phyloP scores from a whole-genome alignment of 2,113 vertebrate genomes.

The Uria lomvia region DNA sequence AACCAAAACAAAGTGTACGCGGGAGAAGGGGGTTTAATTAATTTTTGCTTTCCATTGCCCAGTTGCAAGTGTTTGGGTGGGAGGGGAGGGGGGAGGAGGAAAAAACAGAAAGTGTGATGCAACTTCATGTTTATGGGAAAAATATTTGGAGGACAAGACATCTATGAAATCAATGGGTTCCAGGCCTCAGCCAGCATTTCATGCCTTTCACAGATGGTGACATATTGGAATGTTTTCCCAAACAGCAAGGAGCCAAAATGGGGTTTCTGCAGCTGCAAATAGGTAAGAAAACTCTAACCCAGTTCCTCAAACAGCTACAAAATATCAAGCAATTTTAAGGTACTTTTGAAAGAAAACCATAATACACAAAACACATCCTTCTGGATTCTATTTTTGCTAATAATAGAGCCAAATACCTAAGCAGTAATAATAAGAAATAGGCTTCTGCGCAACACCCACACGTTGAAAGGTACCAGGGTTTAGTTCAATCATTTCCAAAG shows the following conservation, averaged over 20 bases:
- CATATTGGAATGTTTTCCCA: conserved; percentile 68
- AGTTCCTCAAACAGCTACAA: neutral
- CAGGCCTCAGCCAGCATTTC: conserved; percentile 58
- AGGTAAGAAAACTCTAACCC: conserved; percentile 31
- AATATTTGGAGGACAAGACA: conserved; percentile 38
- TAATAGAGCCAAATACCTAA: neutral
- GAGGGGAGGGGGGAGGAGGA: neutral
- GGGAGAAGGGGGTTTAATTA: neutral
- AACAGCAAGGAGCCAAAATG: conserved; percentile 69
- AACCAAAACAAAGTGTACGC: neutral
- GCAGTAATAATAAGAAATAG: conserved; percentile 12
- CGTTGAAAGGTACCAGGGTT: neutral
- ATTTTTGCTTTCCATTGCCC: neutral
- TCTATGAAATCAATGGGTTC: conserved; percentile 66
- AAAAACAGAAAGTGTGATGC: conserved; percentile 9
- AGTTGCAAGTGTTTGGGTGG: neutral
- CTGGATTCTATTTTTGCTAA: neutral
- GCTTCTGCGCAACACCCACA: conserved; percentile 40
- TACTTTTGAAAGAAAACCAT: neutral
- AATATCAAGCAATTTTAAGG: neutral
- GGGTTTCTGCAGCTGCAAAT: conserved; percentile 47
- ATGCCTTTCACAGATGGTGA: conserved; percentile 70
- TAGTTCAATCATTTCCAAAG: conserved; percentile 31
- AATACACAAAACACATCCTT: neutral
- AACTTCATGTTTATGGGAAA: conserved; percentile 53